Evolutionary conservation across 2,113 vertebrate genomes (phyloP).

Genomic region (Vicugna pacos): DNA sequence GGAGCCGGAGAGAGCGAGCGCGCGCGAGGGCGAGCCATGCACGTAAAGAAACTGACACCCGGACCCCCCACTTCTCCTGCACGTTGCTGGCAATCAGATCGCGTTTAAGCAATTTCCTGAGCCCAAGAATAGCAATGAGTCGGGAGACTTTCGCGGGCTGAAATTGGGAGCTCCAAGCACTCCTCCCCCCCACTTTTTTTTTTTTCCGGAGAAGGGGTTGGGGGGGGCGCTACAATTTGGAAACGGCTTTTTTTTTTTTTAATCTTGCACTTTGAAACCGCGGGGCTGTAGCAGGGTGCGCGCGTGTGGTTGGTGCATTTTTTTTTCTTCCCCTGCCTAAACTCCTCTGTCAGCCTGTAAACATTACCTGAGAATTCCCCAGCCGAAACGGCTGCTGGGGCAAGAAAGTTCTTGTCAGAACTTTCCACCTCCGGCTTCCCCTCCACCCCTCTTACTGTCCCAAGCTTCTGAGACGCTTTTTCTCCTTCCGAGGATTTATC

Average conservation of each 20-base stretch:
- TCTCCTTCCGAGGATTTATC: neutral
- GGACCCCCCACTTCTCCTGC: constrained; percentile 84
- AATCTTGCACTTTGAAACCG: constrained; percentile 72
- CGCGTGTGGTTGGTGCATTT: constrained; percentile 77
- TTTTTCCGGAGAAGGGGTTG: constrained; percentile 50
- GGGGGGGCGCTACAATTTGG: constrained; percentile 68
- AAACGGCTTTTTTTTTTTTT: constrained; percentile 74
- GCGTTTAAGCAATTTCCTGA: constrained; percentile 89
- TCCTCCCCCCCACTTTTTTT: constrained; percentile 52
- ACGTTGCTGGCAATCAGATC: constrained; percentile 84
- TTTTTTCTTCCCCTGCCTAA: constrained; percentile 39
- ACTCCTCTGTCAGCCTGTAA: constrained; percentile 80
- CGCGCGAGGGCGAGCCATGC: constrained; percentile 78
- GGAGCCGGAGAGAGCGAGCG: constrained; percentile 65
- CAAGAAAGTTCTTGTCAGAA: constrained; percentile 81
- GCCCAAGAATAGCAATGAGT: constrained; percentile 86
- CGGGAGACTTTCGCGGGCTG: constrained; percentile 85
- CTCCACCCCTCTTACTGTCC: constrained; percentile 49
- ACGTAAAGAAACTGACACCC: constrained; percentile 81
- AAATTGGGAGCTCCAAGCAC: constrained; percentile 81
- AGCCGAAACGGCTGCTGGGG: constrained; percentile 74
- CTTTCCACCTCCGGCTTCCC: constrained; percentile 73
- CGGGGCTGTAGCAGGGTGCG: constrained; percentile 68
- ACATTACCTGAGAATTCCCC: constrained; percentile 84
- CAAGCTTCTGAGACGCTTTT: constrained; percentile 57